Conservation (phyloP, 2,113 vertebrate genomes). For the Merops nubicus region DNA sequence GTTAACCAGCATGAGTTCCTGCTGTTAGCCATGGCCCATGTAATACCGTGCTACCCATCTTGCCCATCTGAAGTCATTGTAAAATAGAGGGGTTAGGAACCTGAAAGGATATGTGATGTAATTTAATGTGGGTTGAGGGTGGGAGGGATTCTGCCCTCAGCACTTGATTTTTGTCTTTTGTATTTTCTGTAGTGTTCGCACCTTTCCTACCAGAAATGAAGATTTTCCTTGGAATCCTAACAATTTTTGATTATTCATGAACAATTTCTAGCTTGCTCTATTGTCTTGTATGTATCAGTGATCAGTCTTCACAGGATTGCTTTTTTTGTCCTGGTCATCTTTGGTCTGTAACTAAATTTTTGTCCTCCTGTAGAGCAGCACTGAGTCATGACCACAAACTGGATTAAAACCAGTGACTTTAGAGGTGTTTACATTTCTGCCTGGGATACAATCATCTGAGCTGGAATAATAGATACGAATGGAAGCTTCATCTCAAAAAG, state of each 20-base stretch:
- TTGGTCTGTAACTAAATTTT: background rate
- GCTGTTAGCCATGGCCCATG: background rate
- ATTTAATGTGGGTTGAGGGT: background rate
- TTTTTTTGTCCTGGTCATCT: background rate
- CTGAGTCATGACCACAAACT: background rate
- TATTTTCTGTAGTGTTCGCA: background rate
- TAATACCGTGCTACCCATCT: too few relatives aligned
- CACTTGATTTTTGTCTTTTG: background rate
- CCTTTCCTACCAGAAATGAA: background rate
- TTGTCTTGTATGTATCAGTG: background rate
- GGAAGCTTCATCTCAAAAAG: background rate
- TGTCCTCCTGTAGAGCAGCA: background rate
- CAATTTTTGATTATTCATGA: background rate
- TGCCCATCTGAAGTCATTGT: background rate
- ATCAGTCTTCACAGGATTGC: background rate
- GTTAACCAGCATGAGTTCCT: background rate
- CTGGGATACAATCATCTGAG: background rate
- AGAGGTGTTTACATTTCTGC: slow-evolving; percentile 14
- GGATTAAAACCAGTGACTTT: background rate
- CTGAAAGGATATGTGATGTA: background rate
- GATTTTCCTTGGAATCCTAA: background rate
- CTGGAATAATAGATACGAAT: background rate
- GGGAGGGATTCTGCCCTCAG: background rate
- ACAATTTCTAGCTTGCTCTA: background rate
- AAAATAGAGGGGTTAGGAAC: background rate